These are phyloP conservation scores for Theonella swinhoei DNA, from an alignment of 37 sponge, comb jelly and placozoan species.

Conservation along the genomic window DNA sequence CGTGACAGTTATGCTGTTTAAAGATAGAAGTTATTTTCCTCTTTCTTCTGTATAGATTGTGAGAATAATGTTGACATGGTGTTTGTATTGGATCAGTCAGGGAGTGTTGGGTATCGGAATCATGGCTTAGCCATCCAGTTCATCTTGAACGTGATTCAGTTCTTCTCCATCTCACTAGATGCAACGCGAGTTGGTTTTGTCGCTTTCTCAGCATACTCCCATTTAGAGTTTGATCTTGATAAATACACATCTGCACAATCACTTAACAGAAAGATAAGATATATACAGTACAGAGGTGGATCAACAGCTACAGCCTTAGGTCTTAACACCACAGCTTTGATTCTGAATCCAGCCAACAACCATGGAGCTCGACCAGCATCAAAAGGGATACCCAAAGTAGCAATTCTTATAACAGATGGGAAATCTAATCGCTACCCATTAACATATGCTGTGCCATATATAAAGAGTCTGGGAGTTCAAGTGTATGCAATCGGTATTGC, in stretches of 20 bases:
- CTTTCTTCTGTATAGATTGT: slow-evolving; percentile 59
- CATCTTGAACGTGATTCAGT: slow-evolving; percentile 57
- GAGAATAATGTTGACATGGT: slow-evolving; percentile 64
- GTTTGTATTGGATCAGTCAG: slow-evolving; percentile 81
- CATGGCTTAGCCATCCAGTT: slow-evolving; percentile 68
- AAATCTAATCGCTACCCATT: slow-evolving; percentile 31
- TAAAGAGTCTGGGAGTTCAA: background rate
- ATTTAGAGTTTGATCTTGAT: slow-evolving; percentile 53
- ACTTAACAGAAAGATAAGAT: slow-evolving; percentile 16
- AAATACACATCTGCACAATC: slow-evolving; percentile 10
- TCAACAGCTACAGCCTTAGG: slow-evolving; percentile 65
- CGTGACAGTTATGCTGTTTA: background rate
- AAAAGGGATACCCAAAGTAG: slow-evolving; percentile 79
- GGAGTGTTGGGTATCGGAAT: slow-evolving; percentile 69
- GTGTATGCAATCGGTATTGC: slow-evolving; percentile 73
- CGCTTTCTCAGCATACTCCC: slow-evolving; percentile 48
- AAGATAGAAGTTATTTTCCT: no score
- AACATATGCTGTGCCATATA: background rate
- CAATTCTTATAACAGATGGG: slow-evolving; percentile 81
- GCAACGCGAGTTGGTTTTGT: slow-evolving; percentile 65
- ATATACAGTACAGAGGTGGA: slow-evolving; percentile 52
- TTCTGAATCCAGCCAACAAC: slow-evolving; percentile 35
- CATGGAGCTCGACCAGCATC: slow-evolving; percentile 76
- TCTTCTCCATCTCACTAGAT: slow-evolving; percentile 61
- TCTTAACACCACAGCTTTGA: slow-evolving; percentile 23